A percentile compares a stretch with the other conserved stretches of the same genome.
phyloP scores from a whole-genome alignment of 2,797 vertebrate species.

The Poeciliopsis infans region DNA sequence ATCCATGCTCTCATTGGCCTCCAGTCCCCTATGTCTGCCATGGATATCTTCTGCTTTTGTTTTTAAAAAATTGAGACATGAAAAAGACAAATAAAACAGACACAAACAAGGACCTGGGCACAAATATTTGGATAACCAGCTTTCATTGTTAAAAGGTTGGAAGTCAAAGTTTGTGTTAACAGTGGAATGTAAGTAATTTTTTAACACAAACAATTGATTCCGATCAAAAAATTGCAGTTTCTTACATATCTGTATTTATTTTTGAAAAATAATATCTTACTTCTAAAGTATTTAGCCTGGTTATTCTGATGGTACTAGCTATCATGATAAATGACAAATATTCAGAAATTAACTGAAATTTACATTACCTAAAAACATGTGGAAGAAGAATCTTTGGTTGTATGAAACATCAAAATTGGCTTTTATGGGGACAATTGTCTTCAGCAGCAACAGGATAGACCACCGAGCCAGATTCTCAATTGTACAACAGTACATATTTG shows the following conservation, averaged over 20 bases:
- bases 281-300: not conserved
- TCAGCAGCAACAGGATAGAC: no score
- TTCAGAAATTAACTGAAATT: not conserved
- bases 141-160: constrained; percentile 59
- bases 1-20: constrained; percentile 76
- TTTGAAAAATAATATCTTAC: not conserved
- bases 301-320: not conserved
- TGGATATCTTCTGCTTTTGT: constrained; percentile 82
- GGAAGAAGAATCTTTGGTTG: not conserved
- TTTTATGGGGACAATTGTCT: no score
- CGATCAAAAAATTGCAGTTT: not conserved
- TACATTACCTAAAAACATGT: not conserved
- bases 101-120: constrained; percentile 55
- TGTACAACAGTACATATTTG: no score
- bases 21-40: constrained; percentile 71
- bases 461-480: no score
- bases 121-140: constrained; percentile 53
- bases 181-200: constrained; percentile 30
- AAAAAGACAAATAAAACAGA: constrained; percentile 75
- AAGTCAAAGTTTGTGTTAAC: constrained; percentile 56
- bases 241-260: not conserved
- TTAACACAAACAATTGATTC: constrained; percentile 14
- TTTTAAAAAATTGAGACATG: constrained; percentile 78
- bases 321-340: not conserved
- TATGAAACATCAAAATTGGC: no score